Percentiles rank a stretch among this genome's conserved stretches.
Conservation (phyloP, 1,140 invertebrate species). For the Diorhabda elongata region DNA sequence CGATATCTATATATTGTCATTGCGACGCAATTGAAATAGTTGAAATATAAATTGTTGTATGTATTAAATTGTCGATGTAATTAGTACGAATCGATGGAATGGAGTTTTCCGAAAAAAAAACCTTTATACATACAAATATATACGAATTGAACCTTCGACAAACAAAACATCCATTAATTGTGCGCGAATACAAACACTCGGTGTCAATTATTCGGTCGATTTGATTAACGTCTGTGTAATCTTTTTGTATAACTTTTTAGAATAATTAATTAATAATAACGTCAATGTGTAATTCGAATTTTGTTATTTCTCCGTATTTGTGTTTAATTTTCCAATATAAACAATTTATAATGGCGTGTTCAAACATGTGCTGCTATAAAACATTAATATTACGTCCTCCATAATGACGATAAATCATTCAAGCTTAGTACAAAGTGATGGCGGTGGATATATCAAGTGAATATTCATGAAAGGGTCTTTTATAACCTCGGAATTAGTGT, state of each 20-base stretch:
- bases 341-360: neutral
- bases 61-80: no score
- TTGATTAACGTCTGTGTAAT: neutral
- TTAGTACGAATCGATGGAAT: no score
- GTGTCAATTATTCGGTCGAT: neutral
- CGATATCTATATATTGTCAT: no score
- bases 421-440: neutral
- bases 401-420: slow-evolving; percentile 2
- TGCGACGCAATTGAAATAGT: no score
- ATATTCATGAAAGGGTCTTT: neutral
- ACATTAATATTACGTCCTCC: slow-evolving; percentile 1
- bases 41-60: no score
- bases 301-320: neutral
- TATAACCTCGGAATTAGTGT: neutral
- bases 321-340: neutral
- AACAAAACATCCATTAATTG: no score
- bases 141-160: no score
- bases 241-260: slow-evolving; percentile 1
- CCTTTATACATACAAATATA: no score
- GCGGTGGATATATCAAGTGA: neutral
- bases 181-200: neutral
- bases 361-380: slow-evolving; percentile 2
- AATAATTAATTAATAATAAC: slow-evolving; percentile 1
- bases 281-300: slow-evolving; percentile 2
- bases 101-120: no score